Conservation (phyloP, 2,113 vertebrate genomes). For the Phylloscopus trochiloides region DNA sequence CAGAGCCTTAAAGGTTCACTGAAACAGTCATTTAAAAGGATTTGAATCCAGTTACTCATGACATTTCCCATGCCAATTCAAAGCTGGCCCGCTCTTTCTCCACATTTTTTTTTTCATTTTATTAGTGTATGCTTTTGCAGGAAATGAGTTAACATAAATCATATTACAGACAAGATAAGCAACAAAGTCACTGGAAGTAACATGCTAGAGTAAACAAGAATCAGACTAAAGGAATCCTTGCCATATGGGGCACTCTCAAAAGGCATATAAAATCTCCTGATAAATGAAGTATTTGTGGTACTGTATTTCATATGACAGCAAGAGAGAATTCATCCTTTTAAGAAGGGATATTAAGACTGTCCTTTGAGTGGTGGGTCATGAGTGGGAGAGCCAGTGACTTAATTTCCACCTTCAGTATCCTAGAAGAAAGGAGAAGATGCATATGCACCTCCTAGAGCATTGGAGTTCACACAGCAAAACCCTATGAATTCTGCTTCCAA, state of each 20-base stretch:
- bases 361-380: neutral
- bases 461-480: neutral
- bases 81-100: neutral
- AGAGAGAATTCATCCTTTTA: neutral
- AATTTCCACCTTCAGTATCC: neutral
- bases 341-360: neutral
- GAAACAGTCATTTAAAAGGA: constrained; percentile 13
- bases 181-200: constrained; percentile 44
- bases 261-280: constrained; percentile 33
- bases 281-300: constrained; percentile 33
- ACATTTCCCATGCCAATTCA: constrained; percentile 6
- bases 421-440: neutral
- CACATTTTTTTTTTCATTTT: constrained; percentile 5
- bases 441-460: neutral
- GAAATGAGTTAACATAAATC: constrained; percentile 57
- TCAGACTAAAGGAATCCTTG: constrained; percentile 19
- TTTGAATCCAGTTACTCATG: constrained; percentile 16
- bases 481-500: neutral
- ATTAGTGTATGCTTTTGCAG: constrained; percentile 34
- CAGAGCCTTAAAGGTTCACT: neutral
- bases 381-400: neutral
- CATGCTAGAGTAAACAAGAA: constrained; percentile 44
- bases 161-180: constrained; percentile 47
- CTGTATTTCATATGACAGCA: neutral
- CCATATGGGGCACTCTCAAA: neutral